phyloP scores from a whole-genome alignment of 2,797 vertebrate species.

The Mycteria americana region DNA sequence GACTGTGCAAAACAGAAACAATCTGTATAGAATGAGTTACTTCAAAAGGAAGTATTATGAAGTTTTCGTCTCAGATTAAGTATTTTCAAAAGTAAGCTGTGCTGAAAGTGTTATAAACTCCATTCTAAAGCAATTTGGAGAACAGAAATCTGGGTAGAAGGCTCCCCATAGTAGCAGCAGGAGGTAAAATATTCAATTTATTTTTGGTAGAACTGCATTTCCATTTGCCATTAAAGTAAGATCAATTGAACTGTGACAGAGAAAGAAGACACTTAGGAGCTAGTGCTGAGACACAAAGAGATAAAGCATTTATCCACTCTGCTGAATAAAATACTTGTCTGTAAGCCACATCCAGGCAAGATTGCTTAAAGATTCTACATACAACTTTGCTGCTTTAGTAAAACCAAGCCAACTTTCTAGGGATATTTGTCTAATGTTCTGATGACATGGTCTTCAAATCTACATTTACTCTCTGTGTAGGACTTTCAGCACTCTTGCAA shows the following conservation, averaged over 20 bases:
- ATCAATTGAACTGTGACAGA: background rate
- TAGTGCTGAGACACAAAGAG: background rate
- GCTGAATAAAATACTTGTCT: background rate
- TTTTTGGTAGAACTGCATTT: background rate
- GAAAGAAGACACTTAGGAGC: background rate
- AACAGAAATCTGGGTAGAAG: background rate
- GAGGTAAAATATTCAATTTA: background rate
- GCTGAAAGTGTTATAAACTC: background rate
- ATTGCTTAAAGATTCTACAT: background rate
- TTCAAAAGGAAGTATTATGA: background rate
- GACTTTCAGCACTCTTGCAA: background rate
- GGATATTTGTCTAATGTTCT: background rate
- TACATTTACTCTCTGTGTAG: background rate
- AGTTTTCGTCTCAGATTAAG: background rate
- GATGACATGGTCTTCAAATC: background rate
- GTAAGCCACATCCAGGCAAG: background rate
- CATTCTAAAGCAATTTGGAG: background rate
- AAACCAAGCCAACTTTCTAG: background rate
- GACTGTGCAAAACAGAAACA: conserved; percentile 14
- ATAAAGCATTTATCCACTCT: background rate
- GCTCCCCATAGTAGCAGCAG: background rate
- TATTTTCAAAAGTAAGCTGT: background rate
- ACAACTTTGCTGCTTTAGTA: background rate
- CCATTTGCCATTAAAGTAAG: background rate
- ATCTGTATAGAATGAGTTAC: background rate